phyloP scores from a whole-genome alignment of 1,140 invertebrate species.

The Drosophila ananassae region DNA sequence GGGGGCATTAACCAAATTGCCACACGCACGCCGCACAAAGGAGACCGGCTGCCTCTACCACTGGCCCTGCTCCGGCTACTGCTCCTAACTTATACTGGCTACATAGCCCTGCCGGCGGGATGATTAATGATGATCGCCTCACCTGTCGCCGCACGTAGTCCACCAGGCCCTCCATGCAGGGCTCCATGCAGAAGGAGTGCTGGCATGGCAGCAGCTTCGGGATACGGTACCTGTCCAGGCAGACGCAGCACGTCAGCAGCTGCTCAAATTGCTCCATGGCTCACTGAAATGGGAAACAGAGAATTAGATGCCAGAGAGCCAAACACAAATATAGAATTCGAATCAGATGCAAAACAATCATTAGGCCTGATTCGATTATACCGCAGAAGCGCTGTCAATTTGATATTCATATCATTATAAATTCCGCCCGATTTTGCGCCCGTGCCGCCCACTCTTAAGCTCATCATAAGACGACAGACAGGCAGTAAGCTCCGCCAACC shows the following conservation, averaged over 20 bases:
- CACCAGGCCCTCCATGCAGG: constrained; percentile 98
- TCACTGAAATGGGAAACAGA: constrained; percentile 46
- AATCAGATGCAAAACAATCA: constrained; percentile 51
- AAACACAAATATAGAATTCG: background rate
- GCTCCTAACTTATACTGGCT: background rate
- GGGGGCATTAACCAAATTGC: constrained; percentile 59
- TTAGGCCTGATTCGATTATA: constrained; percentile 77
- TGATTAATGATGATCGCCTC: constrained; percentile 68
- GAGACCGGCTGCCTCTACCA: background rate
- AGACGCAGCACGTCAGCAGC: constrained; percentile 98
- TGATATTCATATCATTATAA: constrained; percentile 83
- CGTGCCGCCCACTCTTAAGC: constrained; percentile 43
- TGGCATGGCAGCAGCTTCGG: constrained; percentile 99
- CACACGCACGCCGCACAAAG: constrained; percentile 22
- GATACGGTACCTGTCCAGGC: constrained; percentile 97
- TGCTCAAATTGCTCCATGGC: constrained; percentile 98
- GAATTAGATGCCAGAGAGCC: background rate
- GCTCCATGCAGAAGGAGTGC: constrained; percentile 99
- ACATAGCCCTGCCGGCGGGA: constrained; percentile 18
- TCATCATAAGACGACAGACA: constrained; percentile 61
- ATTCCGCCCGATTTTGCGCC: constrained; percentile 47
- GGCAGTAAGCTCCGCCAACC: constrained; percentile 21
- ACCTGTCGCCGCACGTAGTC: constrained; percentile 97
- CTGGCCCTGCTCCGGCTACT: background rate
- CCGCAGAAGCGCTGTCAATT: constrained; percentile 70